Evolutionary conservation across 2,888 invertebrate species (phyloP), one percentile per base, ranked within the genome.

Genomic region (Drosophila bunnanda): DNA sequence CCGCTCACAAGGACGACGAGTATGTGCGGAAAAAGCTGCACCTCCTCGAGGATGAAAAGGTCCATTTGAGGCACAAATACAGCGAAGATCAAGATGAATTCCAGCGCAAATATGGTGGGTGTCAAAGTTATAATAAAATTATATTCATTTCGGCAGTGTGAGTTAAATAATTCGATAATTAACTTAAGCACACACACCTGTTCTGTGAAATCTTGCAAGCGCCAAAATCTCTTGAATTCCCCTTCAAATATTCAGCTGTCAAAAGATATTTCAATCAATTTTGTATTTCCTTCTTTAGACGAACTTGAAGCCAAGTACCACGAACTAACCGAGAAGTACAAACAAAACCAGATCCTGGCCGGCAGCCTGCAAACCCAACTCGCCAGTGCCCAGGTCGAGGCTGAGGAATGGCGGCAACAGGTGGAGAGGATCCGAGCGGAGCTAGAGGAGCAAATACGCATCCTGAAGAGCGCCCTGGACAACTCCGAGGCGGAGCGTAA

Each of bases 401-500:
- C 89, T 3, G 89, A 91, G 48, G 78, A 90, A 50, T 90, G 88
- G 78, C 89, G 88, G 10, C 74, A 77, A 30, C 90, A 94, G 87
- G 91, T 94, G 54, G 92, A 92, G 25, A 90, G 91, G 54, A 89
- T 94, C 62, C 92, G 93, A 59, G 90, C 89, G 38, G 94, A 94
- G 75, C 93, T 93, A 75, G 92, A 93, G 38, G 92, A 93, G 46
- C 94, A 94, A 82, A 93, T 94, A 72, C 92, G 93, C 75, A 92
- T 93, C 55, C 90, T 95, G 12, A 93, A 93, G 67, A 93, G 93
- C 84, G 93, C 94, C 2, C 88, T 95, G 53, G 94, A 95, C 53
- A 93, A 93, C 73, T 94, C 94, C 0, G 91, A 94, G 43, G 93
- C 93, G 58, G 94, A 95, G 85, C 94, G 94, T 67, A 93, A 93